These are phyloP conservation scores for Sphaerophoria rueppellii DNA, from an alignment of 2,888 invertebrate species.

Conservation along the genomic window DNA sequence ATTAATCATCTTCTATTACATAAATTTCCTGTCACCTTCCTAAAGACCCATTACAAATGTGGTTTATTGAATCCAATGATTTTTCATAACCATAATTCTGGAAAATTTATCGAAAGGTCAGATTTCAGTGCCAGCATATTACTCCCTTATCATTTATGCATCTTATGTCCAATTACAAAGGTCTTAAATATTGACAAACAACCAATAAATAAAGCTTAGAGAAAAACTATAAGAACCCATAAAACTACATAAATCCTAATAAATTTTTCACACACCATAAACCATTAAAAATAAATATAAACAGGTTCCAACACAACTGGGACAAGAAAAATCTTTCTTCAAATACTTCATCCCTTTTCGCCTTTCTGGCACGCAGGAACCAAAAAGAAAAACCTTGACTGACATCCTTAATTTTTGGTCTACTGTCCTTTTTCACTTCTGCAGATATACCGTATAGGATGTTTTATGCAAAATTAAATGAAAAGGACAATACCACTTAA, in stretches of 20 bases:
- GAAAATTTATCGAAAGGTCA: too few species aligned
- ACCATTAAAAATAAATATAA: conserved; percentile 6
- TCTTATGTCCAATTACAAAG: conserved; percentile 27
- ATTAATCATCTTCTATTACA: too few species aligned
- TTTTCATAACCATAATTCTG: too few species aligned
- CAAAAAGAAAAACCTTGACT: conserved; percentile 18
- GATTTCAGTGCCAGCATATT: too few species aligned
- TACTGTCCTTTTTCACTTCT: conserved; percentile 33
- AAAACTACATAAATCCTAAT: conserved; percentile 33
- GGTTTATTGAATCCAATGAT: too few species aligned
- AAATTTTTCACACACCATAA: conserved; percentile 38
- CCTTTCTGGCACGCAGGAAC: background rate
- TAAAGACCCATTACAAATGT: too few species aligned
- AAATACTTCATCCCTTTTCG: background rate
- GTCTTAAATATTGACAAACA: conserved; percentile 35
- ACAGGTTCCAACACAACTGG: background rate
- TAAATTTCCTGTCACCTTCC: too few species aligned
- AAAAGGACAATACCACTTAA: conserved; percentile 57
- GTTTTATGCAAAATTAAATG: conserved; percentile 54
- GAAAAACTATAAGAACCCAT: conserved; percentile 15
- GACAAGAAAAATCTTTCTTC: background rate
- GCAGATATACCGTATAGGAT: background rate
- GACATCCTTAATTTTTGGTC: conserved; percentile 38
- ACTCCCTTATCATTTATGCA: conserved; percentile 8
- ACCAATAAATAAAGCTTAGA: conserved; percentile 21